phyloP scores from a whole-genome alignment of 2,113 vertebrate genomes.

The Pimephales promelas region DNA sequence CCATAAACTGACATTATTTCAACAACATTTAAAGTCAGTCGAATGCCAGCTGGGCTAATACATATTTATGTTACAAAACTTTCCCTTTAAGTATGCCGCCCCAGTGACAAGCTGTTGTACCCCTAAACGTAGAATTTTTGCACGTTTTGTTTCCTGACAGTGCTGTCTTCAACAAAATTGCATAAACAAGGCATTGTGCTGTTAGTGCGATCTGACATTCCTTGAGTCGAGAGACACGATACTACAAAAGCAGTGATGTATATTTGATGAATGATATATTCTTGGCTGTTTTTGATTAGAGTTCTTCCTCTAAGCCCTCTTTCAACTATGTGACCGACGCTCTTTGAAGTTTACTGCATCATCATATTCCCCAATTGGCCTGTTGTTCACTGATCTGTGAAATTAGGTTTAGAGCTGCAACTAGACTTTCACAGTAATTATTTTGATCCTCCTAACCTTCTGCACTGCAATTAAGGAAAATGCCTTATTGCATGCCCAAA shows the following conservation, averaged over 20 bases:
- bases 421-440: slow-evolving; percentile 18
- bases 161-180: neutral
- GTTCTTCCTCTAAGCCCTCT: neutral
- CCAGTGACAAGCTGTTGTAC: neutral
- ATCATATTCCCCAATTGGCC: neutral
- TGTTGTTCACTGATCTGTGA: slow-evolving; percentile 17
- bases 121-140: neutral
- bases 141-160: neutral
- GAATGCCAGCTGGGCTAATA: too few species aligned
- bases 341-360: slow-evolving; percentile 8
- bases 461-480: neutral
- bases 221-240: neutral
- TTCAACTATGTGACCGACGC: neutral
- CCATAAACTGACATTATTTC: too few species aligned
- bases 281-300: neutral
- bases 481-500: neutral
- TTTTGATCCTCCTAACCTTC: neutral
- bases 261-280: slow-evolving; percentile 4
- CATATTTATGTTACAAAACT: neutral
- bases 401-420: slow-evolving; percentile 9
- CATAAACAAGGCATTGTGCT: neutral
- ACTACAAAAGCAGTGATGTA: neutral
- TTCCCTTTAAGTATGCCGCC: too few species aligned
- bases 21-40: too few species aligned
- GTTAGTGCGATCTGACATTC: neutral